phyloP scores from a whole-genome alignment of 2,888 invertebrate genomes.

The Tenthredo notha region DNA sequence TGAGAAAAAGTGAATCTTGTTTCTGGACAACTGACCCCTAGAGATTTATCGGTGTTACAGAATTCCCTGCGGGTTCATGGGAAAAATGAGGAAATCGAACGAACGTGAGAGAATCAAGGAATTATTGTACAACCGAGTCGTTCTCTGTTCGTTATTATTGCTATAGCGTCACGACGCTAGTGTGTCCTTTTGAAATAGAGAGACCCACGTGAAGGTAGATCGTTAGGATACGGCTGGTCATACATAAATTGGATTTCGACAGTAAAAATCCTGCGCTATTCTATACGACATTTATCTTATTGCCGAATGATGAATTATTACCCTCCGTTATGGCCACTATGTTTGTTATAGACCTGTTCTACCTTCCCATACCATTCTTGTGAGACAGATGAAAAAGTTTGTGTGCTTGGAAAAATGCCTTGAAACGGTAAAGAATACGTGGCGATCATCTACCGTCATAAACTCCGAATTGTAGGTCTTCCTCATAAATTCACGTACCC shows the following conservation, averaged over 20 bases:
- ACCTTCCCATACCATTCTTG: not conserved
- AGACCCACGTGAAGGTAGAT: constrained; percentile 22
- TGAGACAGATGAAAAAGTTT: not conserved
- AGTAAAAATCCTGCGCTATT: not conserved
- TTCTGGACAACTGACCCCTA: not conserved
- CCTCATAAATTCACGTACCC: constrained; percentile 14
- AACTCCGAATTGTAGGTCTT: not conserved
- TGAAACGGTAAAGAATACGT: not conserved
- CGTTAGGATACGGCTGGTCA: constrained; percentile 22
- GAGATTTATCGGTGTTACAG: not conserved
- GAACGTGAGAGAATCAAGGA: constrained; percentile 29
- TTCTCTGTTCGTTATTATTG: constrained; percentile 28
- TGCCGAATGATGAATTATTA: constrained; percentile 39
- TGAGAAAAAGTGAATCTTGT: not conserved
- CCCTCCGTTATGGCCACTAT: not conserved
- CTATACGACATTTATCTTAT: not conserved
- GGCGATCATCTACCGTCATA: constrained; percentile 29
- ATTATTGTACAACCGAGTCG: constrained; percentile 40
- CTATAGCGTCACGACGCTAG: not conserved
- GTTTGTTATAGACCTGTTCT: constrained; percentile 26
- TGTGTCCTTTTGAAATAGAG: constrained; percentile 17
- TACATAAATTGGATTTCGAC: constrained; percentile 9
- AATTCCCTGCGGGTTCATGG: not conserved
- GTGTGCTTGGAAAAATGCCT: constrained; percentile 7
- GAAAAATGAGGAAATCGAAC: not conserved